Conservation (phyloP, 2,888 invertebrate species). For the Synanthedon myopaeformis region DNA sequence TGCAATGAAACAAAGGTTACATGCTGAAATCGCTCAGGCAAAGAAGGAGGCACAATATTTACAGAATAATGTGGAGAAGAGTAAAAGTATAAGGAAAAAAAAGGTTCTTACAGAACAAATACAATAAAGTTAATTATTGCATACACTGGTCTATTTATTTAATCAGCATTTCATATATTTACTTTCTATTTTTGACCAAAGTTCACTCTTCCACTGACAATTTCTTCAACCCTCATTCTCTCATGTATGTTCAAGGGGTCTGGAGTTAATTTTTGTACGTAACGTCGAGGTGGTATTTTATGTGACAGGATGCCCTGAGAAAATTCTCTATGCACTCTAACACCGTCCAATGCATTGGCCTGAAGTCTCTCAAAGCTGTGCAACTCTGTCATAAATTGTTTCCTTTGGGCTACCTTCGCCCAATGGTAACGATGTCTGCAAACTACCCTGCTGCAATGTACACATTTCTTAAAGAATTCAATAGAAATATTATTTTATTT, state of each 20-base stretch:
- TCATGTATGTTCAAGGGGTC: conserved; percentile 46
- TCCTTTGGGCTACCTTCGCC: conserved; percentile 60
- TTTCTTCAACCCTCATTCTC: conserved; percentile 57
- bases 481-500: neutral
- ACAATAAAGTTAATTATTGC: conserved; percentile 6
- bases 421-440: conserved; percentile 73
- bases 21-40: conserved; percentile 90
- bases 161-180: too few species aligned
- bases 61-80: conserved; percentile 84
- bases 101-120: conserved; percentile 18
- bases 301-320: conserved; percentile 68
- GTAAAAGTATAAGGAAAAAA: conserved; percentile 74
- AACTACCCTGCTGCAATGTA: conserved; percentile 68
- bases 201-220: conserved; percentile 46
- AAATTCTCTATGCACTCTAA: conserved; percentile 74
- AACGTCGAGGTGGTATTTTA: conserved; percentile 51
- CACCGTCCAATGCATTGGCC: conserved; percentile 72
- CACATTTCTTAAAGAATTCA: neutral
- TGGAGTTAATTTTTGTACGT: conserved; percentile 51
- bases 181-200: conserved; percentile 29
- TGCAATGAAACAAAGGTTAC: conserved; percentile 85
- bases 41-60: conserved; percentile 92
- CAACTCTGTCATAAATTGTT: conserved; percentile 73
- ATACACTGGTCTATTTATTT: neutral
- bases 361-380: conserved; percentile 72